phyloP scores from a whole-genome alignment of 1,140 invertebrate genomes.

The Drosophila arizonae region DNA sequence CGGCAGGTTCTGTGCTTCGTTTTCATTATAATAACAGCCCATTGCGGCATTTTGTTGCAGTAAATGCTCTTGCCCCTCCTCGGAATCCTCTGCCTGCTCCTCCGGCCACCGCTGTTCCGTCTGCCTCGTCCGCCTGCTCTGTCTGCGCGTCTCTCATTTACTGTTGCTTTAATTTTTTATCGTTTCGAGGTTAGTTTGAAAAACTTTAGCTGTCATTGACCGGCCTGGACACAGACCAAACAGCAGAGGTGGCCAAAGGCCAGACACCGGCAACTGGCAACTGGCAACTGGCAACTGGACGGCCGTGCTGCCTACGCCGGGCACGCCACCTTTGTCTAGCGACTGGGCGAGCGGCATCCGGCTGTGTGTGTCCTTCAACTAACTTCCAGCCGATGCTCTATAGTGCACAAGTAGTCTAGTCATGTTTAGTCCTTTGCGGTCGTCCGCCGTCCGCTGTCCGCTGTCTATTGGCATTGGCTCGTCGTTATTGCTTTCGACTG shows the following conservation, averaged over 20 bases:
- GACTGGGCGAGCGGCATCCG: constrained; percentile 8
- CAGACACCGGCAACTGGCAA: constrained; percentile 40
- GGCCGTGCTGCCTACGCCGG: constrained; percentile 21
- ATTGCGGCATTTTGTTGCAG: constrained; percentile 76
- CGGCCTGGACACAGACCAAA: constrained; percentile 19
- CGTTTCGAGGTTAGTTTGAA: constrained; percentile 70
- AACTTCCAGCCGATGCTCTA: constrained; percentile 41
- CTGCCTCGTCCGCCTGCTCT: background rate
- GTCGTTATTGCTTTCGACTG: constrained; percentile 76
- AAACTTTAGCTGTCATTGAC: constrained; percentile 80
- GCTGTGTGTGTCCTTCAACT: constrained; percentile 64
- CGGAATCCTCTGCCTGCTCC: background rate
- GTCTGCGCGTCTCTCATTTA: constrained; percentile 35
- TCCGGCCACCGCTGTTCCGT: background rate
- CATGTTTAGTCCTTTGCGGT: constrained; percentile 50
- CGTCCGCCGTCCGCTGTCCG: constrained; percentile 14
- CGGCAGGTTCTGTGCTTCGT: constrained; percentile 50
- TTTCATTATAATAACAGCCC: constrained; percentile 76
- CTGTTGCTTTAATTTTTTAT: constrained; percentile 79
- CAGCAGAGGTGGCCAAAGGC: constrained; percentile 36
- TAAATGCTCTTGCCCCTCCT: constrained; percentile 26
- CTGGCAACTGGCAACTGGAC: too few relatives aligned
- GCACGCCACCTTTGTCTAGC: constrained; percentile 30
- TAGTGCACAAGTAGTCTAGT: constrained; percentile 30
- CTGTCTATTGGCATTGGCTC: constrained; percentile 63